Base-by-base conservation (phyloP, 2,797 vertebrate species). In the Halcyon badia region DNA sequence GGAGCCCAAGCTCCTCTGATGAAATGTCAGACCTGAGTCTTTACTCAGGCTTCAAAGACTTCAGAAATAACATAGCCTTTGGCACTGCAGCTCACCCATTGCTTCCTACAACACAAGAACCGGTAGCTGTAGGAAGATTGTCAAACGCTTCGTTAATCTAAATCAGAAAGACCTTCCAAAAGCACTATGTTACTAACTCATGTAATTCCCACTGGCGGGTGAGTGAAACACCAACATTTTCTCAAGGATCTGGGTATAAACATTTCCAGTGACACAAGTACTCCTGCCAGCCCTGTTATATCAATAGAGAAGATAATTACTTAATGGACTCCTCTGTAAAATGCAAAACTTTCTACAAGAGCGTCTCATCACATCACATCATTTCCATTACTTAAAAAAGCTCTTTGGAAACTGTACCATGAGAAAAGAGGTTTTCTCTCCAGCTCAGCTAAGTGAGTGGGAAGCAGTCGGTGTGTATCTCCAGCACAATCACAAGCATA, bases 221-320 rank as follows among this genome's bases (percentile, higher is more conserved):
- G 54, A 71, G 52, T 70, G 41, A 84, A 31, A 31, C 11, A 1
- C 48, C 76, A 83, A 3, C 16, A 6, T 90, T 72, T 88, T 35
- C 64, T 90, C 19, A 39, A 64, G 77, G 60, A 39, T 37, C 28
- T n/a, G 41, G 46, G 6, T 84, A 33, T 81, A 46, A 93, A 58
- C 35, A 52, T 93, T 93, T 85, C 85, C 83, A 83, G 70, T 46
- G 52, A 37, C n/a, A 46, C 35, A 65, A 7, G 25, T 71, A 49
- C 41, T 80, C 18, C 33, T 83, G 56, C 83, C 61, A 92, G 39
- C 10, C 26, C 33, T 77, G 42, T 42, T 54, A 62, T 19, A 11
- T 68, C 35, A 71, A 0, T 14, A 49, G n/a, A 48, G 26, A 56
- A 48, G 44, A 20, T 64, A 52, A 91, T 66, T 64, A 30, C 6